phyloP scores from a whole-genome alignment of 1,140 invertebrate genomes.

The Tetramorium simillimum region DNA sequence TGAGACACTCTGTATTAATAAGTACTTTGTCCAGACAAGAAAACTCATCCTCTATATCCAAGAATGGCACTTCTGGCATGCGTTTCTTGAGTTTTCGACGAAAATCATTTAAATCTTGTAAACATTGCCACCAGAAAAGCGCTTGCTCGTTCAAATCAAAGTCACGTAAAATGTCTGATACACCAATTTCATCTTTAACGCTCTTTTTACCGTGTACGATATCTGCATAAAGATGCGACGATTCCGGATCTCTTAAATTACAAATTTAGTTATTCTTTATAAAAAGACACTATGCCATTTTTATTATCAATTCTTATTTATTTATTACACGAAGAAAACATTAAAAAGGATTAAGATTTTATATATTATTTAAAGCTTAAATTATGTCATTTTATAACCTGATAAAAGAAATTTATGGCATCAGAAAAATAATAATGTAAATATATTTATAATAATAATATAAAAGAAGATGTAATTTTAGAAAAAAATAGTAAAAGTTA shows the following conservation, averaged over 20 bases:
- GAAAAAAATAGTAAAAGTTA: background rate
- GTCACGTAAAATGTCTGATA: conserved; percentile 59
- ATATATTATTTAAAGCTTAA: background rate
- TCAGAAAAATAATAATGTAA: background rate
- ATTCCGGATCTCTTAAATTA: conserved; percentile 44
- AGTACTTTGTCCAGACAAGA: conserved; percentile 63
- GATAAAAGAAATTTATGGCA: background rate
- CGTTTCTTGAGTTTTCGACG: conserved; percentile 65
- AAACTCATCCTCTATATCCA: conserved; percentile 59
- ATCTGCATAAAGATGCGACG: background rate
- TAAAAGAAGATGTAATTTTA: background rate
- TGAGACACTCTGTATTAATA: too few relatives aligned
- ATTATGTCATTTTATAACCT: background rate
- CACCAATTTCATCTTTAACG: background rate
- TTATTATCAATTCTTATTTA: background rate
- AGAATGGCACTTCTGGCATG: conserved; percentile 44
- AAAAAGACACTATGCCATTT: background rate
- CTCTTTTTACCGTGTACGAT: conserved; percentile 20
- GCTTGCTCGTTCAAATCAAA: conserved; percentile 24
- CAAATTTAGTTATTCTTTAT: background rate
- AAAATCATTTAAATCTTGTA: conserved; percentile 64
- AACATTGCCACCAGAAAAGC: conserved; percentile 44
- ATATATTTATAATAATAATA: background rate
- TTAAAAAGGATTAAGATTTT: background rate
- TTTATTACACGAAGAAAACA: background rate